Evolutionary conservation across 2,113 vertebrate genomes (phyloP).

Genomic region (Xyrauchen texanus): DNA sequence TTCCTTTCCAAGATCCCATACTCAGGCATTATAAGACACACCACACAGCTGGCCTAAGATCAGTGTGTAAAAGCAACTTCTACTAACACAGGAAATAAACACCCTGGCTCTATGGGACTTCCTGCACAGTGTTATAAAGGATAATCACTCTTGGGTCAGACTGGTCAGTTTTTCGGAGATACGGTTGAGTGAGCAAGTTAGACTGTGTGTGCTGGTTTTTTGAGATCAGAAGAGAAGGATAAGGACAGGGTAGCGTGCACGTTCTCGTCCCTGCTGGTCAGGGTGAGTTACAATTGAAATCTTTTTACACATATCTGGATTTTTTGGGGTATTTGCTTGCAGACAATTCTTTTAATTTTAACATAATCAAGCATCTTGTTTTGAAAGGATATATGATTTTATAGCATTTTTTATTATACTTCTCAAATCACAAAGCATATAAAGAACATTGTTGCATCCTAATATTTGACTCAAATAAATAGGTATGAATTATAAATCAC

Average conservation of each 20-base stretch:
- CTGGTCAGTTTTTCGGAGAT: constrained; percentile 58
- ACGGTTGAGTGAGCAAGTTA: constrained; percentile 39
- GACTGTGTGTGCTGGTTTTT: constrained; percentile 19
- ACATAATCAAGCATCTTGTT: not conserved
- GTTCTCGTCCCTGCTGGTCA: constrained; percentile 83
- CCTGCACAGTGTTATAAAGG: constrained; percentile 77
- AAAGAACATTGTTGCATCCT: too few species aligned
- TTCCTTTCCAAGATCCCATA: not conserved
- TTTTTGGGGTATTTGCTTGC: not conserved
- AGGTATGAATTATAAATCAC: too few species aligned
- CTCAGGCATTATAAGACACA: not conserved
- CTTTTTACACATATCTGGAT: not conserved
- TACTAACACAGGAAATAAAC: constrained; percentile 69
- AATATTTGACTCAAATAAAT: too few species aligned
- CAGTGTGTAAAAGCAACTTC: constrained; percentile 38
- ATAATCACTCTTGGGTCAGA: constrained; percentile 52
- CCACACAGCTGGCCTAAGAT: constrained; percentile 39
- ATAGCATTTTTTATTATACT: too few species aligned
- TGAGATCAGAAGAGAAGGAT: constrained; percentile 57
- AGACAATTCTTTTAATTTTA: not conserved
- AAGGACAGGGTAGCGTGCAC: constrained; percentile 50
- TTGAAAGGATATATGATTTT: too few species aligned
- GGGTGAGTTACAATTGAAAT: constrained; percentile 68
- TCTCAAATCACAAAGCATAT: too few species aligned
- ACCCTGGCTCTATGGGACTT: constrained; percentile 66